Evolutionary conservation across 37 sponge, comb jelly and placozoan species (phyloP).

Genomic region (Cladorhizidae sp.): DNA sequence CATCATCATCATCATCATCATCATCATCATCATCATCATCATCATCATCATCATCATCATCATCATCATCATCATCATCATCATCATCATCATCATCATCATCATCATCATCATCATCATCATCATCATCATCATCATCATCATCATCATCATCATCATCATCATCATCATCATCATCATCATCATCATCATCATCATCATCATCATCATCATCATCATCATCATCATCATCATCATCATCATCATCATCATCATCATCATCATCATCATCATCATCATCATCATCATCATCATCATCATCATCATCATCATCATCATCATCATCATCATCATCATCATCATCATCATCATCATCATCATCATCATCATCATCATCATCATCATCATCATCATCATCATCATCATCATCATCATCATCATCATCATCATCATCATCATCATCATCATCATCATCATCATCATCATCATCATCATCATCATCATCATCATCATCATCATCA

Average conservation of each 20-base stretch:
- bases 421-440: conserved; percentile 2
- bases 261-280: conserved; percentile 4
- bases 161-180: neutral
- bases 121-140: neutral
- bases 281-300: neutral
- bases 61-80: neutral
- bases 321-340: conserved; percentile 4
- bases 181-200: neutral
- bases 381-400: neutral
- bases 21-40: neutral
- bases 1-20: neutral
- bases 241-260: neutral
- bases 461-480: conserved; percentile 2
- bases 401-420: conserved; percentile 4
- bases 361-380: conserved; percentile 4
- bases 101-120: conserved; percentile 4
- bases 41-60: neutral
- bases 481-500: neutral
- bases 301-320: conserved; percentile 2
- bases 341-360: conserved; percentile 4
- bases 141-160: neutral
- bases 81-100: neutral
- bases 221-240: conserved; percentile 2
- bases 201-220: neutral
- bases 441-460: neutral